phyloP scores from a whole-genome alignment of 2,797 vertebrate species.

The Enteromius argenteus region DNA sequence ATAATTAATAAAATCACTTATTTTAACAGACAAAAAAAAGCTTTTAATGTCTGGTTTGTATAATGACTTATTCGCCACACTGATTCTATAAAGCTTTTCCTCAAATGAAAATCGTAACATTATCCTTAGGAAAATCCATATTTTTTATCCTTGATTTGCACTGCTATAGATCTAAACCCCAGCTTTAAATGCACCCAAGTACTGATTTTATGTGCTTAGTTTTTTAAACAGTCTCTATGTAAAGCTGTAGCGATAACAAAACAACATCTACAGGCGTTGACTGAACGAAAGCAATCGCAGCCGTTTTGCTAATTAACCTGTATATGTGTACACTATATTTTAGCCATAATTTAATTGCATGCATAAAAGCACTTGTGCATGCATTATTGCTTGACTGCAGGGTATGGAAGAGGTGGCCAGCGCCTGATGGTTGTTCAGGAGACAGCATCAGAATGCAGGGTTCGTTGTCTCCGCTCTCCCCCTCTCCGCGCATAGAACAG shows the following conservation, averaged over 20 bases:
- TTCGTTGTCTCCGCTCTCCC: slow-evolving; percentile 41
- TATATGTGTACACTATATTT: slow-evolving; percentile 36
- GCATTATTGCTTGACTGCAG: slow-evolving; percentile 50
- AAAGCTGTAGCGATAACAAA: neutral
- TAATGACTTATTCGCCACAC: neutral
- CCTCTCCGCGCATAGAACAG: slow-evolving; percentile 84
- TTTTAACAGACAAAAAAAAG: neutral
- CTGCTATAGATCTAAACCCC: slow-evolving; percentile 8
- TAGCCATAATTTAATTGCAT: slow-evolving; percentile 40
- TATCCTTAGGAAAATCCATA: neutral
- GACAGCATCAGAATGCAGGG: slow-evolving; percentile 61
- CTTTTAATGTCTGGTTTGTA: neutral
- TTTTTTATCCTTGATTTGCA: neutral
- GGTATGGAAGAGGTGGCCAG: slow-evolving; percentile 52
- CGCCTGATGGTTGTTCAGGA: slow-evolving; percentile 52
- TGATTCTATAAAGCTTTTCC: neutral
- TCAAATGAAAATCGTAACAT: neutral
- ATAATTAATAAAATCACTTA: neutral
- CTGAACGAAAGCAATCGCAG: slow-evolving; percentile 1
- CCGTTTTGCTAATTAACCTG: slow-evolving; percentile 38
- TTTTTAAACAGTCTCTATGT: neutral
- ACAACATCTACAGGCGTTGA: slow-evolving; percentile 1
- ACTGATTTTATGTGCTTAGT: neutral
- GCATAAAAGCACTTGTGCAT: slow-evolving; percentile 29
- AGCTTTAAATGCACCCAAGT: neutral